A percentile compares a stretch with the other conserved stretches of the same genome.
These are phyloP conservation scores for Zeus faber DNA, from an alignment of 2,113 vertebrate genomes.

Conservation along the genomic window DNA sequence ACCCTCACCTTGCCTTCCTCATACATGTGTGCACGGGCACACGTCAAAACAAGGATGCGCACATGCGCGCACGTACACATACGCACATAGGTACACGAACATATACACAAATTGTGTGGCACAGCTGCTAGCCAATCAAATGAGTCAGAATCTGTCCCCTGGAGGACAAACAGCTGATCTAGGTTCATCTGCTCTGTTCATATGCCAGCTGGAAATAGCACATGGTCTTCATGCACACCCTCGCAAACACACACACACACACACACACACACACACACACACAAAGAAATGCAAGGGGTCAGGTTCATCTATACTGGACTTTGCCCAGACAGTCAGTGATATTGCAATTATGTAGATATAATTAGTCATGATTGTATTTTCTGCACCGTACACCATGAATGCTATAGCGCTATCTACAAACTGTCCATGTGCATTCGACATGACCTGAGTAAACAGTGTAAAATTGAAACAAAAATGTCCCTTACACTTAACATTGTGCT, in stretches of 20 bases:
- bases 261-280: neutral
- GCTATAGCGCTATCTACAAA: too few species aligned
- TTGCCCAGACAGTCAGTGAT: too few species aligned
- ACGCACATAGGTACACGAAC: slow-evolving; percentile 13
- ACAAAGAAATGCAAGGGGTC: neutral
- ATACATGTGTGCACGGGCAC: neutral
- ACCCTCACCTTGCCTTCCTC: neutral
- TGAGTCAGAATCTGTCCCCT: slow-evolving; percentile 37
- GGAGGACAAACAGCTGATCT: slow-evolving; percentile 58
- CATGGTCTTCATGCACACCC: slow-evolving; percentile 27
- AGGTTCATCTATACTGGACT: too few species aligned
- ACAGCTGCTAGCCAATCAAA: slow-evolving; percentile 49
- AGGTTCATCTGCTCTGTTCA: slow-evolving; percentile 58
- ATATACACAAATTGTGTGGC: slow-evolving; percentile 26
- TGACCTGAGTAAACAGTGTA: too few species aligned
- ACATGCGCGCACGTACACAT: slow-evolving; percentile 11
- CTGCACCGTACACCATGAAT: too few species aligned
- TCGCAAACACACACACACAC: slow-evolving; percentile 4
- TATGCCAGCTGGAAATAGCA: slow-evolving; percentile 50
- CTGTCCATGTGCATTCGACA: too few species aligned
- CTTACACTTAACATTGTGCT: too few species aligned
- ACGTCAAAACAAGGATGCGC: too few species aligned
- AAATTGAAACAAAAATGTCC: too few species aligned
- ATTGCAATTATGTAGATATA: too few species aligned
- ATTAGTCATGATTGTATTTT: too few species aligned